Conservation (phyloP, 2,797 vertebrate genomes). For the Bradypodion ventrale region DNA sequence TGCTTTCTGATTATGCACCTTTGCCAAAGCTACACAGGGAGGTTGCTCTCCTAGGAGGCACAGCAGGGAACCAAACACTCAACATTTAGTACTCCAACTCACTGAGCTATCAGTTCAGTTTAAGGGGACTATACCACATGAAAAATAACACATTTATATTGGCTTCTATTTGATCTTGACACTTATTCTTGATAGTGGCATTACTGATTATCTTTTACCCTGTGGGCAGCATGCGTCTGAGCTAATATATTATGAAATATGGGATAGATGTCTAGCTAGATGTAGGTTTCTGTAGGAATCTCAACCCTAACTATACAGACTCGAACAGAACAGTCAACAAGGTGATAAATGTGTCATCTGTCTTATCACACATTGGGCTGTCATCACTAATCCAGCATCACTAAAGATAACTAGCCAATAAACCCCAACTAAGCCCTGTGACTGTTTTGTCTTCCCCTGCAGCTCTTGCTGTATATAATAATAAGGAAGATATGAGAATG, state of each 20-base stretch:
- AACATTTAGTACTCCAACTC: too few relatives aligned
- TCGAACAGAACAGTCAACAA: not conserved
- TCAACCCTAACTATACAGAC: not conserved
- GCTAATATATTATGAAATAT: not conserved
- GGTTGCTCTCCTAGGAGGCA: too few relatives aligned
- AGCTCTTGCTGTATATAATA: constrained; percentile 23
- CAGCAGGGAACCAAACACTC: too few relatives aligned
- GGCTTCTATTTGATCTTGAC: not conserved
- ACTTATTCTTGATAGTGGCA: not conserved
- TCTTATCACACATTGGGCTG: not conserved
- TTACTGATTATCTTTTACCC: not conserved
- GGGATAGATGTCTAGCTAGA: not conserved
- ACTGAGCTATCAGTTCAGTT: too few relatives aligned
- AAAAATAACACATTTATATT: not conserved
- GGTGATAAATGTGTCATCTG: not conserved
- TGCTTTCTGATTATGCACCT: too few relatives aligned
- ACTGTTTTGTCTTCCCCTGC: constrained; percentile 19
- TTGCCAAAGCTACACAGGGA: too few relatives aligned
- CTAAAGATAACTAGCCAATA: constrained; percentile 12
- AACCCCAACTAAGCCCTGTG: constrained; percentile 8
- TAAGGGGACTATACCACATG: not conserved
- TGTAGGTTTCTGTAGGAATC: not conserved
- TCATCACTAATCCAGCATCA: not conserved
- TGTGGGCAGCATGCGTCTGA: not conserved
- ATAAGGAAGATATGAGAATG: constrained; percentile 50